Evolutionary conservation across 2,113 vertebrate genomes (phyloP), one percentile per base, ranked within the genome.

Genomic region (Corythoichthys intestinalis): DNA sequence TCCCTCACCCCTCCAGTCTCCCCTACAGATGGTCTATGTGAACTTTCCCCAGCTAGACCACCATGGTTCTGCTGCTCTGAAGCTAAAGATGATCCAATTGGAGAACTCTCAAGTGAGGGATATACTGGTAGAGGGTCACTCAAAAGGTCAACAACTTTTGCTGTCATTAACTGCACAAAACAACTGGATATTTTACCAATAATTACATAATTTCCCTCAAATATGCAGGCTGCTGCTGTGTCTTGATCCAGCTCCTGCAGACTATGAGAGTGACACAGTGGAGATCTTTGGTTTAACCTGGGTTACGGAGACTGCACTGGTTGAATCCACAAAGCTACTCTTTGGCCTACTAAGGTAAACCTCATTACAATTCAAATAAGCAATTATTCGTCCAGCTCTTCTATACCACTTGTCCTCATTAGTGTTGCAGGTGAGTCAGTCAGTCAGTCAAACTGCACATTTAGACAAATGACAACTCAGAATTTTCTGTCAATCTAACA

Each of bases 281-380:
- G 95, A 98, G 78, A 81, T 98, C 54, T 98, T 99, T 91, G 96
- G 93, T 74, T 95, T 97, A 81, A 84, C 91, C 10, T 99, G 96
- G 95, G 94, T 95, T 67, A 96, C 95, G 41, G 96, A 96, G 91
- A 97, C 78, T 3, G 95, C 95, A 4, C 88, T 99, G 76, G 92
- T 94, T 72, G 94, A 96, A 87, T 97, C 95, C 52, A 93, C 92
- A 69, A 92, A 81, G 82, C 77, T 96, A 56, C 93, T 98, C 20
- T 98, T 99, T 86, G 93, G 94, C 83, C 91, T 99, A 67, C 91
- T 96, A 79, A 95, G 95, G 97, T 98, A 92, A 69, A 74, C 15
- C 28, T 44, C 49, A 17, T 48, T 56, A 13, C 38, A 39, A 72
- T 60, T 65, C 13, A 37, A 61, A 39, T 14, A 8, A 60, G 17